phyloP scores from a whole-genome alignment of 1,140 invertebrate species.

The Halesus radiatus region DNA sequence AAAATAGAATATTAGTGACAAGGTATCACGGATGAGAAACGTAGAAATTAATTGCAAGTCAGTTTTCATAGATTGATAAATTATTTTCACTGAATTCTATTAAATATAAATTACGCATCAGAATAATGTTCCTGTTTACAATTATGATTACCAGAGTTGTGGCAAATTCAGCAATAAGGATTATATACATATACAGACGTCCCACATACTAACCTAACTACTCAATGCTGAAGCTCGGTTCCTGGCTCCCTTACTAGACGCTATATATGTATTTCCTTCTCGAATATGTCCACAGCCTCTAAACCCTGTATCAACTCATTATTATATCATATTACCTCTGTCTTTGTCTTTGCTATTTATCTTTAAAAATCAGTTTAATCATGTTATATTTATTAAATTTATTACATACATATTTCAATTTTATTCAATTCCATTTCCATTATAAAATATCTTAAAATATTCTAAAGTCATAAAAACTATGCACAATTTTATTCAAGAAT shows the following conservation, averaged over 20 bases:
- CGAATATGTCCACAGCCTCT: neutral
- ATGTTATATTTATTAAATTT: conserved; percentile 53
- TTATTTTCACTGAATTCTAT: conserved; percentile 22
- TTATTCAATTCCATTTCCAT: conserved; percentile 54
- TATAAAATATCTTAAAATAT: conserved; percentile 56
- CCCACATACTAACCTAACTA: too few species aligned
- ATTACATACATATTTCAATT: conserved; percentile 54
- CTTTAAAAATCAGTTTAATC: conserved; percentile 51
- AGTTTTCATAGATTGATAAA: conserved; percentile 25
- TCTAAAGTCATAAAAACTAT: conserved; percentile 54
- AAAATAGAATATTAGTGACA: conserved; percentile 46
- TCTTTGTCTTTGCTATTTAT: conserved; percentile 48
- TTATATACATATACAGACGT: too few species aligned
- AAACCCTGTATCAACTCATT: too few species aligned
- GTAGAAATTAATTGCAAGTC: conserved; percentile 43
- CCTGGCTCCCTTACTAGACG: too few species aligned
- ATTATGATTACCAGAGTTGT: conserved; percentile 7
- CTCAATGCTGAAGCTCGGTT: too few species aligned
- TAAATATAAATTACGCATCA: conserved; percentile 46
- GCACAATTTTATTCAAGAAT: conserved; percentile 53
- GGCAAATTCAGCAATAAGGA: too few species aligned
- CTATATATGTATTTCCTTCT: too few species aligned
- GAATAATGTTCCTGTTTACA: conserved; percentile 54
- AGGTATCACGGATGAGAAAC: conserved; percentile 39
- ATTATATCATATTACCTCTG: conserved; percentile 28